Percentiles rank a stretch among this genome's conserved stretches.
Conservation (phyloP, 2,797 vertebrate genomes). For the Molothrus aeneus region DNA sequence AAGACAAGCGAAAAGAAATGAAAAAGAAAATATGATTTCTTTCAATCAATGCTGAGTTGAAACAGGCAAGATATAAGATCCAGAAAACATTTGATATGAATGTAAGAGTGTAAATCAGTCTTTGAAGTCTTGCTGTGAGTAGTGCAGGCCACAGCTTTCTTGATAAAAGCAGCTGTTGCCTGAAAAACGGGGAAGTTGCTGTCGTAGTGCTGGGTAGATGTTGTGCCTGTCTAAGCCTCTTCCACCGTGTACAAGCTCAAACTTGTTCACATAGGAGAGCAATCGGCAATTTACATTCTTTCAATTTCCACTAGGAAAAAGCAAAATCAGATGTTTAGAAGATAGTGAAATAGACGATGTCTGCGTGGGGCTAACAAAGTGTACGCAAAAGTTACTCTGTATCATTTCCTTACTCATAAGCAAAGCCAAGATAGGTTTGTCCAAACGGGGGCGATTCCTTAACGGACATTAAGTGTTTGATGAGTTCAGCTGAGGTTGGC, state of each 20-base stretch:
- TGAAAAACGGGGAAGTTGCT: neutral
- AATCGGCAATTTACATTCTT: neutral
- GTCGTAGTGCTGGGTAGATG: fast-evolving
- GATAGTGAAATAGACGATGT: neutral
- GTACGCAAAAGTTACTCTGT: neutral
- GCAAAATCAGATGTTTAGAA: neutral
- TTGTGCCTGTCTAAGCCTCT: neutral
- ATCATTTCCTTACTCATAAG: neutral
- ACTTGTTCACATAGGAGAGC: neutral
- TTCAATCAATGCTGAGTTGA: neutral
- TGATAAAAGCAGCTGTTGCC: neutral
- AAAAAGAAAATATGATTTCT: neutral
- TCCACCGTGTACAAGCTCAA: neutral
- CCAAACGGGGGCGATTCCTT: neutral
- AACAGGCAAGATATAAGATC: neutral
- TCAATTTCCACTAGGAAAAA: neutral
- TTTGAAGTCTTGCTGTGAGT: neutral
- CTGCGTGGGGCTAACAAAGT: neutral
- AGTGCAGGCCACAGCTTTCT: neutral
- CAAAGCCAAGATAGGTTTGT: neutral
- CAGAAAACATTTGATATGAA: neutral
- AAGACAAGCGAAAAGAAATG: neutral
- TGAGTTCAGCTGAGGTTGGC: neutral
- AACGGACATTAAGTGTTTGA: neutral
- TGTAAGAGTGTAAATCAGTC: neutral